Evolutionary conservation across 2,888 invertebrate genomes (phyloP).

Genomic region (Lycocerus yunnanus): DNA sequence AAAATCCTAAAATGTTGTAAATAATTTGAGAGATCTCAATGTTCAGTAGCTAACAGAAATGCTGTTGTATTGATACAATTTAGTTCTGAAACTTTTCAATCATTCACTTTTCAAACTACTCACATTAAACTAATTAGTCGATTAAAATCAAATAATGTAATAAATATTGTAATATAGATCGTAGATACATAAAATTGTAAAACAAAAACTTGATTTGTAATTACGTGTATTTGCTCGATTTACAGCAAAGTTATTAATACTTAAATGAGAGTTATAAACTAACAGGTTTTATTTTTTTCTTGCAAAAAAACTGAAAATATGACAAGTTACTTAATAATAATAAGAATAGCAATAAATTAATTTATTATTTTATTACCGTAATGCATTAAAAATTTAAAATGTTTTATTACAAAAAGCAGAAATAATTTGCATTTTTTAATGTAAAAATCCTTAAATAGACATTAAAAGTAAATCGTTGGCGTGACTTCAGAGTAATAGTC

Average conservation of each 20-base stretch:
- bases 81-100: neutral
- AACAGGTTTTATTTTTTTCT: neutral
- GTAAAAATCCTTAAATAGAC: neutral
- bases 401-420: neutral
- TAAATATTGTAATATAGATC: neutral
- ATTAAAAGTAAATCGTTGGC: neutral
- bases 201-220: neutral
- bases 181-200: neutral
- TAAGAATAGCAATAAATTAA: neutral
- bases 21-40: no score
- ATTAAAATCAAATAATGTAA: neutral
- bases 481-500: neutral
- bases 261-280: neutral
- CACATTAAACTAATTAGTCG: neutral
- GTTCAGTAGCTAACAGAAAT: no score
- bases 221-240: neutral
- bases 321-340: slow-evolving; percentile 1
- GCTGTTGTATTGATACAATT: no score
- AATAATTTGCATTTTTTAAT: neutral
- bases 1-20: no score
- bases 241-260: neutral
- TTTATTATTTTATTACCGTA: slow-evolving; percentile 3
- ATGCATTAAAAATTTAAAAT: neutral
- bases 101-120: neutral
- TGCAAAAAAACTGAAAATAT: neutral